phyloP scores from a whole-genome alignment of 35 echinoderm and acorn worm species.

The Apostichopus japonicus region DNA sequence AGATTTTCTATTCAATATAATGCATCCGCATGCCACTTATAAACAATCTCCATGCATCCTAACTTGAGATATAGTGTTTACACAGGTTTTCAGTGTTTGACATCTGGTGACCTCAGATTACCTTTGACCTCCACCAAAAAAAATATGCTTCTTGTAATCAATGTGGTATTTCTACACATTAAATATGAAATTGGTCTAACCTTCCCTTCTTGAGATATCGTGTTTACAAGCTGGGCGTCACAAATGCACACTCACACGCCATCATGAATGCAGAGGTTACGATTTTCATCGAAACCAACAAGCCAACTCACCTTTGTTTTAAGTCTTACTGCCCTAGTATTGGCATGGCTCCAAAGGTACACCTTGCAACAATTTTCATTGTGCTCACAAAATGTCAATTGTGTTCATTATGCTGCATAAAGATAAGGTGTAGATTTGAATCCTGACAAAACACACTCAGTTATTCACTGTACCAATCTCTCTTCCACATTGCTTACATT shows the following conservation, averaged over 20 bases:
- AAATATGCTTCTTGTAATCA: not conserved
- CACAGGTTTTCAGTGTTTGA: too few species aligned
- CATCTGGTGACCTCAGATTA: too few species aligned
- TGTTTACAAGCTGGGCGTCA: not conserved
- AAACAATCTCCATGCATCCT: too few species aligned
- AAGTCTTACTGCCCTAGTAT: not conserved
- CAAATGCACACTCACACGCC: not conserved
- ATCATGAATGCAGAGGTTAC: not conserved
- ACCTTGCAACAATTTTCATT: too few species aligned
- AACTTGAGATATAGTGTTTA: too few species aligned
- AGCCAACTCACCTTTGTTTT: too few species aligned
- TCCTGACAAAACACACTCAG: not conserved
- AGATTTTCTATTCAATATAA: too few species aligned
- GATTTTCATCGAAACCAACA: too few species aligned
- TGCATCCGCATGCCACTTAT: too few species aligned
- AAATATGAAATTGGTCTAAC: not conserved
- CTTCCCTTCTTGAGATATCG: not conserved
- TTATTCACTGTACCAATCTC: not conserved
- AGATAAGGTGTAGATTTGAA: too few species aligned
- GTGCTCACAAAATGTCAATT: too few species aligned
- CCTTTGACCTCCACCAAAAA: not conserved
- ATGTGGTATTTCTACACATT: not conserved
- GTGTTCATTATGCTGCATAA: too few species aligned
- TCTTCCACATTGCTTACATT: not conserved
- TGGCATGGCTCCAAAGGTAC: not conserved